Conservation (phyloP, 2,113 vertebrate genomes). For the Pluvianellus socialis region DNA sequence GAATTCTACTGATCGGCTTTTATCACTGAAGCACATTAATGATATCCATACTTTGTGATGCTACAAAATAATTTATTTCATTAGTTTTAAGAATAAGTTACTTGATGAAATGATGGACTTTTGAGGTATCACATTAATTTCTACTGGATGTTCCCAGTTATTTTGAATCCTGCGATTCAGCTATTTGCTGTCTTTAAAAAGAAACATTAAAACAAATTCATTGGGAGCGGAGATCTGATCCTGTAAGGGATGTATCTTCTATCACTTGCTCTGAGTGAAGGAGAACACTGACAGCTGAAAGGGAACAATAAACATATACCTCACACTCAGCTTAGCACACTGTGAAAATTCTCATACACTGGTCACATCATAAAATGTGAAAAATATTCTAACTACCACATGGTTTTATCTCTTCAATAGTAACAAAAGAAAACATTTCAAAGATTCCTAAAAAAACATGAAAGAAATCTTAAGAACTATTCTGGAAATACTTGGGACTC, state of each 20-base stretch:
- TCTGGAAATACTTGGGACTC: background rate
- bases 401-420: background rate
- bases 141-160: background rate
- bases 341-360: background rate
- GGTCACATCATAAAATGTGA: background rate
- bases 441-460: background rate
- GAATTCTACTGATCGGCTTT: background rate
- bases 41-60: background rate
- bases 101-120: background rate
- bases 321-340: background rate
- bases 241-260: background rate
- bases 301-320: background rate
- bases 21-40: background rate
- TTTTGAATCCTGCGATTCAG: background rate
- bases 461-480: background rate
- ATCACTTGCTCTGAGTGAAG: background rate
- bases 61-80: background rate
- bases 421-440: background rate
- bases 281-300: background rate
- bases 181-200: background rate
- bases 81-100: background rate
- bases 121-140: background rate
- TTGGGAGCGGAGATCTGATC: background rate
- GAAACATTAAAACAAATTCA: background rate
- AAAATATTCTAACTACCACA: background rate